Evolutionary conservation across 2,797 vertebrate species (phyloP).

Genomic region (Oceanodroma leucorhoa): DNA sequence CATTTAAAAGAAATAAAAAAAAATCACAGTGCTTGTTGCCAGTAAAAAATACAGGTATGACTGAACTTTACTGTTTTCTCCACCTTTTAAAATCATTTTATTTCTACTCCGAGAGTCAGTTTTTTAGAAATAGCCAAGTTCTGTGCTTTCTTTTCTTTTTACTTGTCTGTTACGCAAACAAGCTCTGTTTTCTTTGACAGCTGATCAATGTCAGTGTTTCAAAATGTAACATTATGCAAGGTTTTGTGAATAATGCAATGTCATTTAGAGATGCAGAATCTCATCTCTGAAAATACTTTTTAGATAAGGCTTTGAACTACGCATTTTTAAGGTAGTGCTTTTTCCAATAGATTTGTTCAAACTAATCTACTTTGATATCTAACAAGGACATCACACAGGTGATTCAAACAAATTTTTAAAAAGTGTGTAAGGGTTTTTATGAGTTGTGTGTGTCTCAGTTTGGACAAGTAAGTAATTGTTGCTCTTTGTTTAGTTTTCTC

Average conservation of each 20-base stretch:
- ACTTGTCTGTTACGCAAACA: background rate
- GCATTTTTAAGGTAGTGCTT: background rate
- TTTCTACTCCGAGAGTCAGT: background rate
- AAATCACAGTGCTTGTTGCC: background rate
- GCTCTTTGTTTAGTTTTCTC: background rate
- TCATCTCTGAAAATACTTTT: conserved; percentile 2
- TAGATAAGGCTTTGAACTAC: background rate
- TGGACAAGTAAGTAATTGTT: background rate
- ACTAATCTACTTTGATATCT: conserved; percentile 5
- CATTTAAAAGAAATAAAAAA: background rate
- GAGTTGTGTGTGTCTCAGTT: background rate
- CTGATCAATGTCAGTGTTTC: background rate
- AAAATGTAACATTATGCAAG: background rate
- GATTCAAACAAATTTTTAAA: background rate
- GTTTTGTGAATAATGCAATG: background rate
- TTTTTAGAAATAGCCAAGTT: background rate
- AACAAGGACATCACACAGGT: background rate
- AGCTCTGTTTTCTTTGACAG: background rate
- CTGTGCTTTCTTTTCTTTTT: background rate
- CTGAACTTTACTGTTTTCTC: background rate
- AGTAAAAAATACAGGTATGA: background rate
- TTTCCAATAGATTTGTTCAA: background rate
- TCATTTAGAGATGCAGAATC: background rate
- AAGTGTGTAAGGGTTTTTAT: background rate
- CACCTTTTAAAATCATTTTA: background rate